A percentile compares a stretch with the other conserved stretches of the same genome.
Evolutionary conservation across 1,140 invertebrate genomes (phyloP).

Genomic region (Ditylenchus dipsaci): DNA sequence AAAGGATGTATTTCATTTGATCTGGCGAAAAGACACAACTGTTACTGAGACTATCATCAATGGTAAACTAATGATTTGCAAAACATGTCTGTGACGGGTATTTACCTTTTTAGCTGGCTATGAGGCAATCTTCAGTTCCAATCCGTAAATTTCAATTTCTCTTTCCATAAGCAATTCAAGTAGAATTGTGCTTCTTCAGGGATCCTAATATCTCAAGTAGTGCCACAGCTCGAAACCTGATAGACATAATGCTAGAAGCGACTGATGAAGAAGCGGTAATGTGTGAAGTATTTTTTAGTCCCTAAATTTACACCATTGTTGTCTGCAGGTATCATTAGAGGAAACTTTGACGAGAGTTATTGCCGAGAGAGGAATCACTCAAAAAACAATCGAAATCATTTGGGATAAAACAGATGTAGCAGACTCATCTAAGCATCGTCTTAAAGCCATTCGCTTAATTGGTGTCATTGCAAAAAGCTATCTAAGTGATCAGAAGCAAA

Average conservation of each 20-base stretch:
- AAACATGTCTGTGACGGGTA: too few species aligned
- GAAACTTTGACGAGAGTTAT: constrained; percentile 19
- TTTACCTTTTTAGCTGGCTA: constrained; percentile 6
- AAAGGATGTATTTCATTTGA: constrained; percentile 25
- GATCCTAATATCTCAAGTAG: background rate
- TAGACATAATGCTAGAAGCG: constrained; percentile 18
- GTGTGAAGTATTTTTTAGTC: background rate
- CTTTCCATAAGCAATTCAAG: background rate
- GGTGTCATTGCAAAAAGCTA: constrained; percentile 24
- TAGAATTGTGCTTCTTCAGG: background rate
- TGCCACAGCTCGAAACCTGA: constrained; percentile 16
- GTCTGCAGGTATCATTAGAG: constrained; percentile 17
- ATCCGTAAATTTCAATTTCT: constrained; percentile 4
- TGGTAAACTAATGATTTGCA: background rate
- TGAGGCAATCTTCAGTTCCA: constrained; percentile 24
- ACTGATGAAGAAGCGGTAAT: constrained; percentile 14
- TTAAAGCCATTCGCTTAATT: constrained; percentile 19
- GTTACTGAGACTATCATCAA: background rate
- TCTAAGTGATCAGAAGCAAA: constrained; percentile 8
- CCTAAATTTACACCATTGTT: background rate
- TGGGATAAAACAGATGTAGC: constrained; percentile 23
- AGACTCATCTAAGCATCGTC: background rate
- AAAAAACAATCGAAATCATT: constrained; percentile 14
- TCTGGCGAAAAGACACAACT: constrained; percentile 20
- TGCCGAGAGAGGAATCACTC: constrained; percentile 1